Percentiles rank a stretch among this genome's conserved stretches.
Evolutionary conservation across 1,140 invertebrate species (phyloP).

Genomic region (Ceratina australensis): DNA sequence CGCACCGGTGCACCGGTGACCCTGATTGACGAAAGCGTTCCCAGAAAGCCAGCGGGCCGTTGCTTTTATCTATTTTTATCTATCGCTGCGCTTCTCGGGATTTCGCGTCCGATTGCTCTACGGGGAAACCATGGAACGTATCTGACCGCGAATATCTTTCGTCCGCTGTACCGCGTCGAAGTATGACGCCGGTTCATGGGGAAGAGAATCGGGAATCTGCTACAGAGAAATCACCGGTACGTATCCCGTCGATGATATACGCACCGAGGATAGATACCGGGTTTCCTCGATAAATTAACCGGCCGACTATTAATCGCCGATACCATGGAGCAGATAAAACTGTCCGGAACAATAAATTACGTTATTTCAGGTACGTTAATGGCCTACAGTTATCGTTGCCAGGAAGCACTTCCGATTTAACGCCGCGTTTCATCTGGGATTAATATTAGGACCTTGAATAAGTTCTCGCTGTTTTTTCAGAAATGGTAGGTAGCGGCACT

Average conservation of each 20-base stretch:
- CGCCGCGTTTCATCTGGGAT: neutral
- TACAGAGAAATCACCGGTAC: neutral
- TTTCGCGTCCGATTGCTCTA: constrained; percentile 2
- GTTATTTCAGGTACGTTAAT: constrained; percentile 8
- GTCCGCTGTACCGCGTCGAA: neutral
- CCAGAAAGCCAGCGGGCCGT: constrained; percentile 36
- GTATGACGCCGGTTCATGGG: neutral
- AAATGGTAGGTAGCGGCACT: too few relatives aligned
- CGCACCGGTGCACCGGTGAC: constrained; percentile 32
- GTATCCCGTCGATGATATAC: constrained; percentile 3
- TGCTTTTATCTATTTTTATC: constrained; percentile 51
- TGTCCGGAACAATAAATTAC: constrained; percentile 19
- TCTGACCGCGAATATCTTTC: constrained; percentile 5
- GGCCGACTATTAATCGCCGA: constrained; percentile 18
- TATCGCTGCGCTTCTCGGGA: constrained; percentile 32
- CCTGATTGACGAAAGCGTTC: constrained; percentile 44
- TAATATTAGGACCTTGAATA: too few relatives aligned
- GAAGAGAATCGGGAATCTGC: neutral
- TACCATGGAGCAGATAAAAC: constrained; percentile 15
- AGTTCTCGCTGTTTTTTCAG: too few relatives aligned
- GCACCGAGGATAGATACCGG: neutral
- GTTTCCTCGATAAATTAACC: constrained; percentile 29
- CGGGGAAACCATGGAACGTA: neutral
- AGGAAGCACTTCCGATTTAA: neutral
- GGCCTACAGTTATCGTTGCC: neutral